Base-by-base conservation (phyloP, 2,888 invertebrate species). In the Trachelus tabidus region DNA sequence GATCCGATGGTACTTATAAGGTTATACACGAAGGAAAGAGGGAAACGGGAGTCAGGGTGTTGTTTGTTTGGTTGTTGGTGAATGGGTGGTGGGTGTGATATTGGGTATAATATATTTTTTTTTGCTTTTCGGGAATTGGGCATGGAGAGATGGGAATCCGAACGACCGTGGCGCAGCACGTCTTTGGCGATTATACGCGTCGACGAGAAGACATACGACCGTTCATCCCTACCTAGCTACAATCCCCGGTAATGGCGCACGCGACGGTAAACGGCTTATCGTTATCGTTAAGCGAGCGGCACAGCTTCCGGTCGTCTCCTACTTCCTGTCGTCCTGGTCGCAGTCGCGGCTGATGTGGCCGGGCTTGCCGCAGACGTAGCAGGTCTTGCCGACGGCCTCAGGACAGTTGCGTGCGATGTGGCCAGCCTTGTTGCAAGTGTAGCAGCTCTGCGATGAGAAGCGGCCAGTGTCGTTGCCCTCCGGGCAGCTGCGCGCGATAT, bases 321-420 rank as follows among this genome's bases (percentile, higher is more conserved):
- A 93, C 90, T 94, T 93, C 88, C 95, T 94, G 92, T 96, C 96
- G 87, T 95, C 94, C 92, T 96, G 96, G 90, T 96, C 96, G 93
- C 97, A 97, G 92, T 97, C 97, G 91, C 97, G 96, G 93, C 96
- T 96, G 94, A 97, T 95, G 93, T 97, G 97, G 84, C 97, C 97
- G 85, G 96, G 94, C 93, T 98, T 96, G 93, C 97, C 96, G 94
- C 98, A 98, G 91, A 96, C 95, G 93, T 97, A 98, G 94, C 98
- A 98, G 87, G 96, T 96, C 93, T 97, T 97, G 89, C 92, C 92
- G 76, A 91, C 91, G 79, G 90, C 90, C 82, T 94, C 93, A 34
- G 94, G 93, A 85, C 94, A 94, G 83, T 94, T 94, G 79, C 94
- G 93, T 81, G 94, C 94, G 83, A 94, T 93, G 94, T 96, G 95